phyloP scores from a whole-genome alignment of 2,888 invertebrate species.

The Anthrax anthrax region DNA sequence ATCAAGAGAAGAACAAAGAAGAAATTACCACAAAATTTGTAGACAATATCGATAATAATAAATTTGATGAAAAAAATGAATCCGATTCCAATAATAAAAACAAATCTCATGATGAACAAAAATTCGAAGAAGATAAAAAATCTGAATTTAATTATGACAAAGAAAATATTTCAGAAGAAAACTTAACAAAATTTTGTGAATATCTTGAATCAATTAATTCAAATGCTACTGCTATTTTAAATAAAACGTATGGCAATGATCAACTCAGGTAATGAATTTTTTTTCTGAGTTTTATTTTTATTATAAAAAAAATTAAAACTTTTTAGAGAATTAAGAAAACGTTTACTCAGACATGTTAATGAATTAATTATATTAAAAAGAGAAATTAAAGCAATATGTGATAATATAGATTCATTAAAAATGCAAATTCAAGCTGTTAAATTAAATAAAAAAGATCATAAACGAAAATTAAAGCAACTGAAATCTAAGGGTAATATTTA shows the following conservation, averaged over 20 bases:
- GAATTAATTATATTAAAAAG: constrained; percentile 24
- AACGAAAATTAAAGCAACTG: constrained; percentile 4
- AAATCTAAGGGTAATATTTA: constrained; percentile 9
- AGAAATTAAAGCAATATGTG: constrained; percentile 22
- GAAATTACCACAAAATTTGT: too few relatives aligned
- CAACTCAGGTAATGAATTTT: constrained; percentile 2
- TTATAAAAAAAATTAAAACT: too few relatives aligned
- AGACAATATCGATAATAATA: neutral
- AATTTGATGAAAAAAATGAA: neutral
- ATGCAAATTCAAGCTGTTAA: constrained; percentile 10
- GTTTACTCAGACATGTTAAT: constrained; percentile 8
- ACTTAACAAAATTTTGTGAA: constrained; percentile 7
- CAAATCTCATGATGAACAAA: neutral
- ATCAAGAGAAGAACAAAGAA: neutral
- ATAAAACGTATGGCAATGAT: constrained; percentile 3
- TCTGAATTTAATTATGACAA: too few relatives aligned
- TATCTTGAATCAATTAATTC: constrained; percentile 7
- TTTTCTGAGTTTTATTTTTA: neutral
- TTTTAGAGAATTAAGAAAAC: constrained; percentile 4
- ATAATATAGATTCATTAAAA: constrained; percentile 8
- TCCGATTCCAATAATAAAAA: too few relatives aligned
- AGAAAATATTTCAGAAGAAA: neutral
- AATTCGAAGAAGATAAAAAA: too few relatives aligned
- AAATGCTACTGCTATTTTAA: constrained; percentile 4
- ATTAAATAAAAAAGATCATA: constrained; percentile 7